Evolutionary conservation across 2,113 vertebrate species (phyloP).

Genomic region (Callaeas wilsoni): DNA sequence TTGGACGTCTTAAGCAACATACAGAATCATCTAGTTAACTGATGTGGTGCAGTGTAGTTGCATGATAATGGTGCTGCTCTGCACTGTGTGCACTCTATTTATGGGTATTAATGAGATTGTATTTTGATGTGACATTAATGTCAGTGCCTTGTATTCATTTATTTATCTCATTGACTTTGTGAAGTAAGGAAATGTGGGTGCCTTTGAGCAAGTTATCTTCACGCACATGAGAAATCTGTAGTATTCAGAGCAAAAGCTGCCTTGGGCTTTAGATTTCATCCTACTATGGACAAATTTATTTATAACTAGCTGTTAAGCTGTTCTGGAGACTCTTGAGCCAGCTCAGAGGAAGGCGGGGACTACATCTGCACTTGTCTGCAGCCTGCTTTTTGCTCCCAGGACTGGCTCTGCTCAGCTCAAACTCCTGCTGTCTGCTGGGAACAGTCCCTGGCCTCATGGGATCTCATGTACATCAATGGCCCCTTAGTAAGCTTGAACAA

Average conservation of each 20-base stretch:
- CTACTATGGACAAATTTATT: not conserved
- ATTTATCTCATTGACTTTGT: constrained; percentile 6
- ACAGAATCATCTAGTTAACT: not conserved
- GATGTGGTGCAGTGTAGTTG: not conserved
- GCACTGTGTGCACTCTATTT: not conserved
- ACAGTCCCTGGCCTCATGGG: not conserved
- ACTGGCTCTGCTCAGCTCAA: not conserved
- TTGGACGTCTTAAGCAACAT: not conserved
- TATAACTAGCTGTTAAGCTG: not conserved
- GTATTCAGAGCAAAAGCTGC: not conserved
- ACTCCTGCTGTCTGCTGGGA: not conserved
- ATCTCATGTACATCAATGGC: not conserved
- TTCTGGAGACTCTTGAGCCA: not conserved
- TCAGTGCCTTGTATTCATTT: not conserved
- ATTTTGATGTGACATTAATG: constrained; percentile 16
- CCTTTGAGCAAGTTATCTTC: not conserved
- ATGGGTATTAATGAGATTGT: not conserved
- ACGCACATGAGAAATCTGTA: not conserved
- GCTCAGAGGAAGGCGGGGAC: not conserved
- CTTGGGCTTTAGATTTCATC: constrained; percentile 8
- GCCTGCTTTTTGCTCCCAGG: not conserved
- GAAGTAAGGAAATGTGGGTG: not conserved
- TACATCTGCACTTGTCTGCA: not conserved
- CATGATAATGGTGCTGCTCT: not conserved
- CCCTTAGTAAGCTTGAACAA: not conserved